These are phyloP conservation scores for Ceryle rudis DNA, from an alignment of 2,797 vertebrate genomes.

Conservation along the genomic window DNA sequence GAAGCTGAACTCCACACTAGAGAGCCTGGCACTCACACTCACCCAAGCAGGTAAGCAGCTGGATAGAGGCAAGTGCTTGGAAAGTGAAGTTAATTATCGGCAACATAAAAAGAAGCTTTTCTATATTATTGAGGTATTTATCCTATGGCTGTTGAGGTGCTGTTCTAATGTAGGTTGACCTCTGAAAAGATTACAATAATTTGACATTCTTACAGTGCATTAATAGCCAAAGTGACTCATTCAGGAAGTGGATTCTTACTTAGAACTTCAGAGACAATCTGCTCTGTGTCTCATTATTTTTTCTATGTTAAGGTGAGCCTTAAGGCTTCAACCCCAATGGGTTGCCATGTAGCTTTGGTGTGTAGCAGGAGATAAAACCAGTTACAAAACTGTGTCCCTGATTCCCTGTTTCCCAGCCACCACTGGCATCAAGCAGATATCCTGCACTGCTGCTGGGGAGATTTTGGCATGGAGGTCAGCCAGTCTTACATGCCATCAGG, in stretches of 20 bases:
- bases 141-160: constrained; percentile 6
- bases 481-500: background rate
- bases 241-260: background rate
- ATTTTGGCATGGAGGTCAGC: background rate
- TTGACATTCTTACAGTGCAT: background rate
- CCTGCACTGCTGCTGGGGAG: background rate
- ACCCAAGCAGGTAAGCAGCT: background rate
- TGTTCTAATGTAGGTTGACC: constrained; percentile 33
- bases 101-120: background rate
- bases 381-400: background rate
- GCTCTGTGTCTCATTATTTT: background rate
- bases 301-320: background rate
- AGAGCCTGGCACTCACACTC: rapidly evolving
- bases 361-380: background rate
- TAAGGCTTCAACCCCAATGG: background rate
- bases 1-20: background rate
- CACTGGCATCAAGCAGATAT: rapidly evolving
- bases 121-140: constrained; percentile 27
- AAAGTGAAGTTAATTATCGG: background rate
- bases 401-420: background rate
- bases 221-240: constrained; percentile 22
- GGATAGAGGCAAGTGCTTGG: background rate
- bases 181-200: constrained; percentile 49
- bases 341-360: background rate
- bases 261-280: background rate